These are phyloP conservation scores for Lophotis ruficrista DNA, from an alignment of 2,113 vertebrate species.

Conservation along the genomic window DNA sequence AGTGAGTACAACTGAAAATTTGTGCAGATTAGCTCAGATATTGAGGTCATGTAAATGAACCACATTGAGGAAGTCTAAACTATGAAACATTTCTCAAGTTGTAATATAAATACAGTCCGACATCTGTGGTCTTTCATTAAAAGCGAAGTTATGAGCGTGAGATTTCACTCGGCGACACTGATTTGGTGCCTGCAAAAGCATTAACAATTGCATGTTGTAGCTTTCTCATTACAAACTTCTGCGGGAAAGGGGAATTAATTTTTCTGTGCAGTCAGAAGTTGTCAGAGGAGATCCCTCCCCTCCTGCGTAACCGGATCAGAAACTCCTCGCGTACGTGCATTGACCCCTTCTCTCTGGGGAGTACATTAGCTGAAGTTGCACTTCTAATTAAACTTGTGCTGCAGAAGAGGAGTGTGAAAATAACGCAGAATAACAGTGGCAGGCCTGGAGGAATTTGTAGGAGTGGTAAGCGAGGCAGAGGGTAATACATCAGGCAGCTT, in stretches of 20 bases:
- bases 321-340: background rate
- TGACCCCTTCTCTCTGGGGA: conserved; percentile 30
- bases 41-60: background rate
- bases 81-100: background rate
- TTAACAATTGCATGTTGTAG: background rate
- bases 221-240: conserved; percentile 30
- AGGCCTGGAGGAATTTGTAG: conserved; percentile 8
- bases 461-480: background rate
- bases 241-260: conserved; percentile 24
- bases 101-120: background rate
- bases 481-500: background rate
- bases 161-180: background rate
- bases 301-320: background rate
- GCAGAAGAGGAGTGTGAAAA: background rate
- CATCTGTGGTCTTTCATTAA: background rate
- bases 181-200: background rate
- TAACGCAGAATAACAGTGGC: background rate
- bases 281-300: conserved; percentile 24
- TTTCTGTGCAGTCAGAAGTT: conserved; percentile 29
- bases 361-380: background rate
- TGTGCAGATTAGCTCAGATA: background rate
- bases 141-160: background rate
- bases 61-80: background rate
- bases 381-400: conserved; percentile 25
- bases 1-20: background rate